Conservation (phyloP, 2,113 vertebrate species). For the Garra rufa region DNA sequence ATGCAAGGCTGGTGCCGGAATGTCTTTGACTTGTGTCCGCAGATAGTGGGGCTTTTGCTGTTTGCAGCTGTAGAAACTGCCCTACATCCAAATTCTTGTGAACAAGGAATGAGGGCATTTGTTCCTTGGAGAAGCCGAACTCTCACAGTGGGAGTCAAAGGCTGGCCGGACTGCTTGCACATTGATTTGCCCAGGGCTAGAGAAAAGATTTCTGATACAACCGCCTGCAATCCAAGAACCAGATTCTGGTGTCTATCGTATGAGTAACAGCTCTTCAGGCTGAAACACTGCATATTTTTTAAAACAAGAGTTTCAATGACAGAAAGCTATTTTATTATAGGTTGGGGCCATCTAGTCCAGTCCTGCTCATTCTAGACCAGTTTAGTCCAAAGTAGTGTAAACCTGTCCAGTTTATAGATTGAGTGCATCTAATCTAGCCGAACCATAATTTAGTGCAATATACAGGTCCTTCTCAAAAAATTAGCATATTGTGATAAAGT, state of each 20-base stretch:
- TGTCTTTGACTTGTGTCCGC: not conserved
- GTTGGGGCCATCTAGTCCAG: not conserved
- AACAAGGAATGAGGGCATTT: not conserved
- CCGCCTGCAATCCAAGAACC: conserved; percentile 15
- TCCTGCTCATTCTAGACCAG: not conserved
- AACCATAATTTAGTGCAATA: not conserved
- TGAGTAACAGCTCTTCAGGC: not conserved
- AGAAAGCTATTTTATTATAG: not conserved
- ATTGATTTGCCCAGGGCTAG: conserved; percentile 17
- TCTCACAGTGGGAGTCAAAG: not conserved
- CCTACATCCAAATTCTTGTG: conserved; percentile 17
- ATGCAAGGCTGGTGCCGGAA: not conserved
- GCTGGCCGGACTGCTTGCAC: not conserved
- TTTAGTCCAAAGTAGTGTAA: not conserved
- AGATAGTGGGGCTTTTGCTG: not conserved
- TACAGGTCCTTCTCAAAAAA: no score
- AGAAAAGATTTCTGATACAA: not conserved
- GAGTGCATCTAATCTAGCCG: not conserved
- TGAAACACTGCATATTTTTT: no score
- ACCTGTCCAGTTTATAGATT: not conserved
- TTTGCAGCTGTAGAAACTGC: not conserved
- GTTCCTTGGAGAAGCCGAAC: conserved; percentile 5
- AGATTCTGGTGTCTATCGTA: not conserved
- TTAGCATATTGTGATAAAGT: no score
- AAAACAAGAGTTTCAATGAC: not conserved